Evolutionary conservation across 2,888 invertebrate species (phyloP).

Genomic region (Parnassius orleans): DNA sequence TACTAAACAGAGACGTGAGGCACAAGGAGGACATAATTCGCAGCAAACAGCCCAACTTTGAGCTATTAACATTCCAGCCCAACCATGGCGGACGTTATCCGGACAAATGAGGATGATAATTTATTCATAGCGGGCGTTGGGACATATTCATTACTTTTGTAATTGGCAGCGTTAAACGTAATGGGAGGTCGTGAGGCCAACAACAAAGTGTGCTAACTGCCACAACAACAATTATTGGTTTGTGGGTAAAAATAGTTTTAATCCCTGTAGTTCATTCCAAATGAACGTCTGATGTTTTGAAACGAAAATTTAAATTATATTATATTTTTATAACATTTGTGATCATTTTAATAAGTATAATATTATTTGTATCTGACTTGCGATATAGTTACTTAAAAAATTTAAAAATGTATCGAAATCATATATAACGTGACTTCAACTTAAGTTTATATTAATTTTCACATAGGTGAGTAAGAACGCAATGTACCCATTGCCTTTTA

Average conservation of each 20-base stretch:
- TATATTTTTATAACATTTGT: too few relatives aligned
- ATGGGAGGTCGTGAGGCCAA: slow-evolving; percentile 14
- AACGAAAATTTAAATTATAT: not conserved
- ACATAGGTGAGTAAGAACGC: not conserved
- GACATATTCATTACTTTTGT: slow-evolving; percentile 35
- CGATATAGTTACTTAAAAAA: too few relatives aligned
- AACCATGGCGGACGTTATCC: slow-evolving; percentile 45
- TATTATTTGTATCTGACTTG: too few relatives aligned
- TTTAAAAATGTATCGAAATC: too few relatives aligned
- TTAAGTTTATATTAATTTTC: too few relatives aligned
- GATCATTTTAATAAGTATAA: too few relatives aligned
- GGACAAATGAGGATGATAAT: slow-evolving; percentile 37
- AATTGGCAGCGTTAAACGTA: slow-evolving; percentile 31
- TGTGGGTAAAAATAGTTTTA: slow-evolving; percentile 18
- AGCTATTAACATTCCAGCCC: slow-evolving; percentile 43
- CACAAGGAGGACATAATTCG: slow-evolving; percentile 43
- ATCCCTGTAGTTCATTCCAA: not conserved
- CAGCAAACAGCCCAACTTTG: slow-evolving; percentile 39
- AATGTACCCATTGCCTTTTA: not conserved
- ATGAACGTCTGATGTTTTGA: not conserved
- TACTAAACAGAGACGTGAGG: slow-evolving; percentile 32
- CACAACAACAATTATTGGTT: slow-evolving; percentile 23
- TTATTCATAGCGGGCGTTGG: slow-evolving; percentile 33
- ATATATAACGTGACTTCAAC: too few relatives aligned
- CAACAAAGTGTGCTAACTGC: slow-evolving; percentile 13